Base-by-base conservation (phyloP, 1,140 invertebrate genomes). In the Tetraneura akinire region DNA sequence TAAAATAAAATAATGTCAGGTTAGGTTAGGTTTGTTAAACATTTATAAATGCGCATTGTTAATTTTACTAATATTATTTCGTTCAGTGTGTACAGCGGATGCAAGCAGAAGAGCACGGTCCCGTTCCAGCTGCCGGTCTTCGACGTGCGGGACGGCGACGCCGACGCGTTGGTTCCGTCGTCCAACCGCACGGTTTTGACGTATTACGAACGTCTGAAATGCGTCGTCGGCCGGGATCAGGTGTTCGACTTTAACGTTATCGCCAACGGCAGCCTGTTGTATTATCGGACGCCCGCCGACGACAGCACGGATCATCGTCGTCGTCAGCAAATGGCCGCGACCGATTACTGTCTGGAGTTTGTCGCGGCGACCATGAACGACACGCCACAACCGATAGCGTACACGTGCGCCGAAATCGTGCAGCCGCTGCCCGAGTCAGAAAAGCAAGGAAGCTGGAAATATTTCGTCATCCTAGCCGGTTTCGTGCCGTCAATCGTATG, bases 401-500 rank as follows among this genome's bases (percentile, higher is more conserved):
- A 16, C 42, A 32, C 60, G n/a, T 62, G 55, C 32, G n/a, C 6
- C 18, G 3, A 10, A 18, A 51, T 10, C 16, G 45, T 0, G 10
- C 14, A 0, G 10, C 16, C 42, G 21, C 4, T 16, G 21, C 8
- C 13, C 64, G 51, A n/a, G 18, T n/a, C 0, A 29, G 53, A 60
- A n/a, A n/a, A 26, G 8, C 4, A 4, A 3, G 74, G 55, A 13
- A 78, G 74, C 16, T 78, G 53, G 74, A 78, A 78, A 14, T 78
- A 78, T 55, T 8, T 78, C 9, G 32, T 78, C 10, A 23, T 42
- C 0, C 9, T 51, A 21, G 32, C 16, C 1, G 80, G 80, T 14
- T 32, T 78, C 13, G 55, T 76, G 3, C 70, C 70, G 29, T 93
- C 92, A 1, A 88, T 92, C 21, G 90, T 91, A 0, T 93, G 93